phyloP scores from a whole-genome alignment of 2,113 vertebrate species.

The Glaucidium brasilianum region DNA sequence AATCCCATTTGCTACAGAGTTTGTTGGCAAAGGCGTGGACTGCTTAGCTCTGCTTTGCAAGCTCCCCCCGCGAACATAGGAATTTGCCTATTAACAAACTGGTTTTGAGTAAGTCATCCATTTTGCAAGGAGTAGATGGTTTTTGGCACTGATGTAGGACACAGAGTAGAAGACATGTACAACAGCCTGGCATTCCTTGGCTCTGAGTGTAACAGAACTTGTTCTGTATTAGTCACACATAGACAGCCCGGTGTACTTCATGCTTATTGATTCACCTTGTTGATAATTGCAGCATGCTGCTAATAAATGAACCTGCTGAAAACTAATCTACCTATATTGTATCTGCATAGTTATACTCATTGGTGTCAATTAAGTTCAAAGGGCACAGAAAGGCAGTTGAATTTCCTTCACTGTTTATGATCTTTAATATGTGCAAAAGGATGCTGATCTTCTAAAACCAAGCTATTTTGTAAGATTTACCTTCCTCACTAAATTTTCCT shows the following conservation, averaged over 20 bases:
- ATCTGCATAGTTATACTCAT: constrained; percentile 48
- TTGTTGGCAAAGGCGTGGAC: not conserved
- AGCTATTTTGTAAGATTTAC: not conserved
- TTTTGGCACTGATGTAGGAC: constrained; percentile 25
- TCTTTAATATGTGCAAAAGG: not conserved
- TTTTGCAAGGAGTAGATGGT: constrained; percentile 39
- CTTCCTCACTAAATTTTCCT: not conserved
- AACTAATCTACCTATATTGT: constrained; percentile 58
- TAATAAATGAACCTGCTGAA: constrained; percentile 71
- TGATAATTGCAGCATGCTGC: constrained; percentile 68
- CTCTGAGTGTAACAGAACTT: constrained; percentile 35
- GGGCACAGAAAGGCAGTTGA: constrained; percentile 50
- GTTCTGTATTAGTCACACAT: constrained; percentile 58
- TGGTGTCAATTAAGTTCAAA: constrained; percentile 52
- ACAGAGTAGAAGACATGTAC: constrained; percentile 26
- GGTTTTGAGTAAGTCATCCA: constrained; percentile 43
- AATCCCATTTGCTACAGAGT: not conserved
- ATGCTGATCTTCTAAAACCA: not conserved
- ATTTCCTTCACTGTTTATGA: constrained; percentile 11
- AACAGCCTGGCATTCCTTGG: constrained; percentile 57
- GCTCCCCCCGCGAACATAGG: not conserved
- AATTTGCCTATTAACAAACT: not conserved
- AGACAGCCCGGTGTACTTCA: constrained; percentile 64
- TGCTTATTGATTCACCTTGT: constrained; percentile 74
- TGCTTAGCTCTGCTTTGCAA: constrained; percentile 15